Conservation (phyloP, 30 jellyfish, hydroid and myxozoan species). For the Haliclystus octoradiatus region DNA sequence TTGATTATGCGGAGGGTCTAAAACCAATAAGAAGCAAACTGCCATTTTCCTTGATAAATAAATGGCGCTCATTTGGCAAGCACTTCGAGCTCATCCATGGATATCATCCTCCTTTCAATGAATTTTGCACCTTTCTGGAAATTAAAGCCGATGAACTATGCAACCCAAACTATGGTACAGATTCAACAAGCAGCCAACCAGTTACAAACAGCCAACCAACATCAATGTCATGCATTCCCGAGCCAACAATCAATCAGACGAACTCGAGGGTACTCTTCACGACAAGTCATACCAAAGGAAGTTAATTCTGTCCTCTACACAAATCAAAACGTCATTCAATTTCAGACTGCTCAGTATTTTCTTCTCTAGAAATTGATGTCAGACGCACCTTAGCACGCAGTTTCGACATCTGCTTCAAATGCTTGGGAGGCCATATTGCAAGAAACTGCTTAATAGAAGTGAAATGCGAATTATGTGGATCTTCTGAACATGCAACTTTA, state of each 20-base stretch:
- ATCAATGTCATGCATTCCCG: too few relatives aligned
- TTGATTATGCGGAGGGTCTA: not conserved
- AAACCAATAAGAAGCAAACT: not conserved
- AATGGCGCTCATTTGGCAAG: not conserved
- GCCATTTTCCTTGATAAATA: not conserved
- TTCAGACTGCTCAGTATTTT: not conserved
- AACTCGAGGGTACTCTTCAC: too few relatives aligned
- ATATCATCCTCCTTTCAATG: not conserved
- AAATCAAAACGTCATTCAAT: not conserved
- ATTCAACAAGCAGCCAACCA: not conserved
- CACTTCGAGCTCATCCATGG: not conserved
- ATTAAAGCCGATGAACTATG: not conserved
- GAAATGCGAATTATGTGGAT: not conserved
- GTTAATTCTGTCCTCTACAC: not conserved
- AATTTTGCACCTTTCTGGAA: not conserved
- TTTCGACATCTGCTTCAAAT: not conserved
- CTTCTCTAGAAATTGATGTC: not conserved
- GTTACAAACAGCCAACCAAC: too few relatives aligned
- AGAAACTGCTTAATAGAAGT: not conserved
- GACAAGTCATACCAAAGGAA: too few relatives aligned
- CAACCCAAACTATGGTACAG: not conserved
- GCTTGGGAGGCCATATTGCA: not conserved
- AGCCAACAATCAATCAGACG: too few relatives aligned
- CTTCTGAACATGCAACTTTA: not conserved
- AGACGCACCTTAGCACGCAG: not conserved